Evolutionary conservation across 2,113 vertebrate species (phyloP), one percentile per base, ranked within the genome.

Genomic region (Acanthochromis polyacanthus): DNA sequence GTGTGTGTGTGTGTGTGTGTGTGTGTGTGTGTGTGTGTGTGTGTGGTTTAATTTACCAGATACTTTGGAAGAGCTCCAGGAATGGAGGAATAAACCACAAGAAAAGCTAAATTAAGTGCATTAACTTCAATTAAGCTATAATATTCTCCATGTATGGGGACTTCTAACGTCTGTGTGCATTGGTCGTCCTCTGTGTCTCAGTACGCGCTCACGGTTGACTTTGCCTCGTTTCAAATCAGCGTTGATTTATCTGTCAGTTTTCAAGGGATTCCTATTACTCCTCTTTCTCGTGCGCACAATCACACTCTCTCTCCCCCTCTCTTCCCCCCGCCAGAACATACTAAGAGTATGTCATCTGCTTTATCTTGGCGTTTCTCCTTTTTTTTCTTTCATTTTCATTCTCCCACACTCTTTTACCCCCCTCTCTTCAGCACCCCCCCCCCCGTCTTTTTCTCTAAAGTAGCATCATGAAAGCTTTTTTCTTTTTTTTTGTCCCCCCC

Each of bases 391-490:
- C 81, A 25, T 88, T 86, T 78, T 61, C 40, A 72, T 70, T 80
- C 74, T 83, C 78, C 71, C 79, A 77, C 72, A 84, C 64, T 71
- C 76, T 65, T 72, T 53, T 65, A 62, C 62, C 71, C 28, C 55
- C 64, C 50, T 50, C 25, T 57, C 53, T 4, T 32, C 30, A 5
- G 3, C 25, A 25, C 71, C 28, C 55, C 64, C 50, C 40, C 22
- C 55, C 53, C 25, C 40, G 46, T 83, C 68, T 90, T 64, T 75
- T 68, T 77, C 71, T 87, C 83, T 89, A 83, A 89, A 88, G 89
- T 60, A 75, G 63, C 82, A 82, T 84, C 90, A 91, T 92, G 84
- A 94, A 94, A 92, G 88, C 80, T 50, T 32, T 68, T 79, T 51
- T 30, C 25, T 25, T 25, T 25, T 25, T 70, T 51, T 19, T 48